Conservation (phyloP, 2,113 vertebrate species). For the Gracilinanus agilis region DNA sequence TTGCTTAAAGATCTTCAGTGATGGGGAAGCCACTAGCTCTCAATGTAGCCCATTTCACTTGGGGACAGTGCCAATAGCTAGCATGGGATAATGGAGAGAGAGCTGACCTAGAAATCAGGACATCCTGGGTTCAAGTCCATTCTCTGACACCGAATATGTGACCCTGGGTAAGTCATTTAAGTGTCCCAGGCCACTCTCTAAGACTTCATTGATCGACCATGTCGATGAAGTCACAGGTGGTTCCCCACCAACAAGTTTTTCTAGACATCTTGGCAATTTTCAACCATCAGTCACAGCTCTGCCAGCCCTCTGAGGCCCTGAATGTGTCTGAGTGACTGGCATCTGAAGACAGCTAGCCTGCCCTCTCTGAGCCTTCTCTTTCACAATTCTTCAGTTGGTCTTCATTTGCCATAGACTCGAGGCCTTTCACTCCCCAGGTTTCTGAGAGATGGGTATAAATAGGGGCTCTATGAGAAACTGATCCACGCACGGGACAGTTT, state of each 20-base stretch:
- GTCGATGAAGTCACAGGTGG: neutral
- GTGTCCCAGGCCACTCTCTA: neutral
- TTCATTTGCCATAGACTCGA: neutral
- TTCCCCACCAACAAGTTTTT: neutral
- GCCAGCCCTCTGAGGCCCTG: neutral
- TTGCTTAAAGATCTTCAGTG: neutral
- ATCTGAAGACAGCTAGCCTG: neutral
- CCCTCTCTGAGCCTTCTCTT: neutral
- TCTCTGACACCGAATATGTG: neutral
- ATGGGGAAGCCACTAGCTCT: neutral
- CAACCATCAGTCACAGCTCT: neutral
- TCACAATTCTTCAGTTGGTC: neutral
- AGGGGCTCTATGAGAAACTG: neutral
- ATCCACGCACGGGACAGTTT: neutral
- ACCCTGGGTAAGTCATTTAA: neutral
- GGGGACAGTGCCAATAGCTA: neutral
- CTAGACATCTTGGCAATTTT: neutral
- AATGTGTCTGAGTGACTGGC: neutral
- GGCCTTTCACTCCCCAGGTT: neutral
- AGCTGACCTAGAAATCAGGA: neutral
- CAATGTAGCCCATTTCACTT: neutral
- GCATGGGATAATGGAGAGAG: neutral
- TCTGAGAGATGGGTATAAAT: neutral
- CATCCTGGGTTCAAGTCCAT: neutral
- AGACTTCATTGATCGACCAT: neutral